These are phyloP conservation scores for Thinocorus orbignyianus DNA, from an alignment of 2,113 vertebrate genomes.

Conservation along the genomic window DNA sequence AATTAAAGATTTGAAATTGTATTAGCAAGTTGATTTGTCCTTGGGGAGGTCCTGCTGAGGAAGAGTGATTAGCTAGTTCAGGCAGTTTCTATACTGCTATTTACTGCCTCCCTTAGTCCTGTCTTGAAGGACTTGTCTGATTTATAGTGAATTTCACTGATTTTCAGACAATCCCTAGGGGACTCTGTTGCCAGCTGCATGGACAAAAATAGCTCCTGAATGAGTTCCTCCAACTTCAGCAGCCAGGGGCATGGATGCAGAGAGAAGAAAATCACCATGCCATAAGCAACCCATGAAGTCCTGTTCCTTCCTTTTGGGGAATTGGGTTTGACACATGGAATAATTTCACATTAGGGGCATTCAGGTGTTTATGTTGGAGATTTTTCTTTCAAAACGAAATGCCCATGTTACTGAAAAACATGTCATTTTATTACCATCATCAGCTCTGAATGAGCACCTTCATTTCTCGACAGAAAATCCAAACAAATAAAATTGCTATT, in stretches of 20 bases:
- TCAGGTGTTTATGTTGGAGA: neutral
- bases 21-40: neutral
- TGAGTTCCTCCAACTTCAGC: neutral
- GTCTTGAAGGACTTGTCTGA: neutral
- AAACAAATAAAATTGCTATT: neutral
- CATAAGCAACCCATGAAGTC: neutral
- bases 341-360: neutral
- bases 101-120: neutral
- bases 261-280: neutral
- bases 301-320: neutral
- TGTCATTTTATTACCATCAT: neutral
- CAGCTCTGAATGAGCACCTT: neutral
- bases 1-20: neutral
- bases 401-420: neutral
- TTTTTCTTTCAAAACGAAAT: neutral
- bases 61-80: neutral
- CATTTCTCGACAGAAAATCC: neutral
- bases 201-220: slow-evolving; percentile 29
- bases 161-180: neutral
- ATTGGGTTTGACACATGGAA: neutral
- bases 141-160: neutral
- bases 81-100: neutral
- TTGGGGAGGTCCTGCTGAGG: neutral
- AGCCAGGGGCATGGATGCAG: neutral
- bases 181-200: neutral